Evolutionary conservation across 2,797 vertebrate genomes (phyloP).

Genomic region (Helicolenus hilgendorfi): DNA sequence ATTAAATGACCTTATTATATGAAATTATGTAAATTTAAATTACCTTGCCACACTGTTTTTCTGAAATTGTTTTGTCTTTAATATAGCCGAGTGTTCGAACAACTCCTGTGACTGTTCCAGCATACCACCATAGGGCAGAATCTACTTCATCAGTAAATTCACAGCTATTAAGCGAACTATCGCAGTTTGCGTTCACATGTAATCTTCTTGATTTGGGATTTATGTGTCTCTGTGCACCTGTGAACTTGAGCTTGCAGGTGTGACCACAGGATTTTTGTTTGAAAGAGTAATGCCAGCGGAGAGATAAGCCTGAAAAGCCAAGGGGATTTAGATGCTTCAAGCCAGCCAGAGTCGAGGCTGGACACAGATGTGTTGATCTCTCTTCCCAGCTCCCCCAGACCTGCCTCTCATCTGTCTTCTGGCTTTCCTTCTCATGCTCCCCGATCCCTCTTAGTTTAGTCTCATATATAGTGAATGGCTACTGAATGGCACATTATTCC

Average conservation of each 20-base stretch:
- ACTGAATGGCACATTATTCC: slow-evolving; percentile 83
- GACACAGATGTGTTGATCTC: slow-evolving; percentile 64
- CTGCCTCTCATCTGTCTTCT: slow-evolving; percentile 66
- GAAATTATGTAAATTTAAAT: neutral
- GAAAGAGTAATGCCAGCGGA: slow-evolving; percentile 40
- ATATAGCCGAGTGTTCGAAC: neutral
- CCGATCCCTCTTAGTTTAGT: slow-evolving; percentile 76
- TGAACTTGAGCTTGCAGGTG: neutral
- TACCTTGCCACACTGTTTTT: neutral
- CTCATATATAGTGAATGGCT: slow-evolving; percentile 80
- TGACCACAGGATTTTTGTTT: slow-evolving; percentile 36
- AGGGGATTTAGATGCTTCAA: slow-evolving; percentile 60
- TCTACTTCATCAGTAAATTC: neutral
- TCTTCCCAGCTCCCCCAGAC: slow-evolving; percentile 30
- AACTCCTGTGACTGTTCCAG: neutral
- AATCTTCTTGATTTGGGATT: neutral
- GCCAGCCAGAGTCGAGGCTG: slow-evolving; percentile 51
- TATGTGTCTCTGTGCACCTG: neutral
- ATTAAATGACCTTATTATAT: neutral
- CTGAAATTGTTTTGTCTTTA: neutral
- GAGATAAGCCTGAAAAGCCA: slow-evolving; percentile 52
- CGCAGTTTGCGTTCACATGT: neutral
- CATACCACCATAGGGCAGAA: neutral
- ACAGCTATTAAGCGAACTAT: neutral
- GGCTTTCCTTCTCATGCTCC: slow-evolving; percentile 60